These are phyloP conservation scores for Eurystomus gularis DNA, from an alignment of 2,113 vertebrate species.

Conservation along the genomic window DNA sequence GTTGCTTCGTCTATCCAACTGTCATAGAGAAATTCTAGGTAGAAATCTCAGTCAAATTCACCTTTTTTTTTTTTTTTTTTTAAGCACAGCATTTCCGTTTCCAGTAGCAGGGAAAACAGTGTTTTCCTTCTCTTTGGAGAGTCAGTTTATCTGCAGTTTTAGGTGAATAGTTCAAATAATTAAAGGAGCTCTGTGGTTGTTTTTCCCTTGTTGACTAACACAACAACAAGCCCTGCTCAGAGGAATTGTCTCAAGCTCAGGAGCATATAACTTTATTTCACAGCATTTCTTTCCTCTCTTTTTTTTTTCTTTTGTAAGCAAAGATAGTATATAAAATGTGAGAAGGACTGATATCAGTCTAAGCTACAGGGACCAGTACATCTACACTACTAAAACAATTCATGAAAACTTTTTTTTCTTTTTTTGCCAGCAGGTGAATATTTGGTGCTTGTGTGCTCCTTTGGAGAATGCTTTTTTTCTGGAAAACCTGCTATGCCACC, in stretches of 20 bases:
- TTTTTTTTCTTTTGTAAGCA: background rate
- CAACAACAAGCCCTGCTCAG: background rate
- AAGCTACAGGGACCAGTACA: background rate
- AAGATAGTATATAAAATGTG: background rate
- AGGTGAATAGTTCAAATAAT: background rate
- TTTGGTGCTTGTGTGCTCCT: background rate
- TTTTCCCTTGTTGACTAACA: background rate
- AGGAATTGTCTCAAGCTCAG: background rate
- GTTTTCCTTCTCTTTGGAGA: background rate
- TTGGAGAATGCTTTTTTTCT: background rate
- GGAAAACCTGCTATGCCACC: background rate
- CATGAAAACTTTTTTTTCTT: background rate
- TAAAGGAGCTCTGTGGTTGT: background rate
- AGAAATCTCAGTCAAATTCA: background rate
- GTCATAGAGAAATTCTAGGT: background rate
- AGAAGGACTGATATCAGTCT: background rate
- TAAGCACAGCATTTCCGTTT: background rate
- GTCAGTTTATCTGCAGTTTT: background rate
- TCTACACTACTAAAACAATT: background rate
- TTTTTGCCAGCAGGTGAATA: background rate
- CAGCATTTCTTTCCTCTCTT: background rate
- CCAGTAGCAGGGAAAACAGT: background rate
- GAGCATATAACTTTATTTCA: background rate
- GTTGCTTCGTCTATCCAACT: background rate
- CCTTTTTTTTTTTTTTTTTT: background rate